phyloP scores from a whole-genome alignment of 2,888 invertebrate species.

The Sarcophaga variegata region DNA sequence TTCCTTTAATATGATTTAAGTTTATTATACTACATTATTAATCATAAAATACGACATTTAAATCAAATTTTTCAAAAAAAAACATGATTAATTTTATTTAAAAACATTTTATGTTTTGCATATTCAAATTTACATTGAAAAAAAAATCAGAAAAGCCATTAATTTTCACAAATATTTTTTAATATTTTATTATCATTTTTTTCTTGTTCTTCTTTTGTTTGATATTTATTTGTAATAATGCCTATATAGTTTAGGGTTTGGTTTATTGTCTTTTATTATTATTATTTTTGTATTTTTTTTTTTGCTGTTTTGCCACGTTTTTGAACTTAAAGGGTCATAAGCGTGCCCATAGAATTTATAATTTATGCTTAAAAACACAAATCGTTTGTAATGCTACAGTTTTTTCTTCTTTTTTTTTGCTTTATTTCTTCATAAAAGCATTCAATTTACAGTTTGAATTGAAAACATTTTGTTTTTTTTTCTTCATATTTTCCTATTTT shows the following conservation, averaged over 20 bases:
- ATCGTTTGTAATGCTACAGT: constrained; percentile 43
- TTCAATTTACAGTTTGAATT: constrained; percentile 55
- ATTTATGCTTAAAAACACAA: constrained; percentile 62
- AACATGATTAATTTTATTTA: constrained; percentile 38
- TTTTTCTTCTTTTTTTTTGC: neutral
- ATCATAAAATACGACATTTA: too few relatives aligned
- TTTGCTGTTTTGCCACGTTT: constrained; percentile 75
- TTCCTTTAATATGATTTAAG: too few relatives aligned
- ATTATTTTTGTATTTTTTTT: constrained; percentile 1
- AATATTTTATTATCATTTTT: constrained; percentile 40
- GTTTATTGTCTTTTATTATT: constrained; percentile 38
- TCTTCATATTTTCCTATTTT: constrained; percentile 14
- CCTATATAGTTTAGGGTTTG: constrained; percentile 49
- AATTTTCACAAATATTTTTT: constrained; percentile 42
- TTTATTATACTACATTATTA: too few relatives aligned
- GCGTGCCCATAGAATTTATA: constrained; percentile 74
- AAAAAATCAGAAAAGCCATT: constrained; percentile 16
- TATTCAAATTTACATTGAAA: neutral
- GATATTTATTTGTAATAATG: constrained; percentile 27
- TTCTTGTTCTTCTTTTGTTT: constrained; percentile 30
- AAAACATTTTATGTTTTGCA: constrained; percentile 6
- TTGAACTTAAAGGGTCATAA: constrained; percentile 80
- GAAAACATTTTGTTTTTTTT: neutral
- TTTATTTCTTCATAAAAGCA: constrained; percentile 1
- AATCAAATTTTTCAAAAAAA: neutral